Evolutionary conservation across 2,888 invertebrate genomes (phyloP).

Genomic region (Harmothoe impar): DNA sequence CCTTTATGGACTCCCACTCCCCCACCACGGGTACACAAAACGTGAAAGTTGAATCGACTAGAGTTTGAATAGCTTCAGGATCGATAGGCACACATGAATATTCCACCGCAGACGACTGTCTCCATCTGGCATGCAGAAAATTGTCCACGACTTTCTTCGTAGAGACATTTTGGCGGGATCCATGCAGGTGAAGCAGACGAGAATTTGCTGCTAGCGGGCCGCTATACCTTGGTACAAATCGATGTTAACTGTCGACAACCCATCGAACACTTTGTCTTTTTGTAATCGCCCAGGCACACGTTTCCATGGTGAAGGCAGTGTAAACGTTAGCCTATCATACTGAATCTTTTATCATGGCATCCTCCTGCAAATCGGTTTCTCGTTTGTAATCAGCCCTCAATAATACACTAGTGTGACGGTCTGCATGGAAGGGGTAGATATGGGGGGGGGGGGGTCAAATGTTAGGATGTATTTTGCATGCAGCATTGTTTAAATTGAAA

Average conservation of each 20-base stretch:
- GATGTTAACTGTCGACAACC: background rate
- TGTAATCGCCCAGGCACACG: background rate
- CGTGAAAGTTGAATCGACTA: background rate
- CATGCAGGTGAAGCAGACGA: too few species aligned
- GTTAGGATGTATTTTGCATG: too few species aligned
- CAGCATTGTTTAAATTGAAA: too few species aligned
- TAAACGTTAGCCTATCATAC: background rate
- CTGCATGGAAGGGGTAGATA: too few species aligned
- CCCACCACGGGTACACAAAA: background rate
- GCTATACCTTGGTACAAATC: slow-evolving; percentile 7
- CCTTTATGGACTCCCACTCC: too few species aligned
- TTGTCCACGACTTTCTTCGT: background rate
- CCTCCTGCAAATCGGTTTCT: background rate
- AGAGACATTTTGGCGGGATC: background rate
- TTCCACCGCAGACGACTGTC: background rate
- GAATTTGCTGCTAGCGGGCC: too few species aligned
- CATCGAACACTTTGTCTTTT: background rate
- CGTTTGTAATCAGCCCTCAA: background rate
- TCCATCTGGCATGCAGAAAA: too few species aligned
- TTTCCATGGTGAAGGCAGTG: background rate
- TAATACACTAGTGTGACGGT: too few species aligned
- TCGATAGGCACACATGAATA: background rate
- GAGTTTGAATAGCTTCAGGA: background rate
- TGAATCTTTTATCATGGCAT: background rate
- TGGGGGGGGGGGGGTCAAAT: too few species aligned